phyloP scores from a whole-genome alignment of 2,888 invertebrate species.

The Bombyx huttoni region DNA sequence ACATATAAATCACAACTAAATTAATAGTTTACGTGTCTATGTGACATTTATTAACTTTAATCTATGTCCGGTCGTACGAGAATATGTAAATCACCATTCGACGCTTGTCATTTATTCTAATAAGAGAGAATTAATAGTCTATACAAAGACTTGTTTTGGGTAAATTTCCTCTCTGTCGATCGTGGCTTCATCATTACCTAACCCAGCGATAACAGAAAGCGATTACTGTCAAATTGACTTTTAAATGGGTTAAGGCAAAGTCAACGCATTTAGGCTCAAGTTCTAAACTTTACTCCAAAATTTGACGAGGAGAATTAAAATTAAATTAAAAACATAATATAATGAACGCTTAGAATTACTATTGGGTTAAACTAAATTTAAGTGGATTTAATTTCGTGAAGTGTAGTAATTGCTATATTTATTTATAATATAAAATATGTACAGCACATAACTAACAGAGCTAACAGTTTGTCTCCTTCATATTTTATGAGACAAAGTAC shows the following conservation, averaged over 20 bases:
- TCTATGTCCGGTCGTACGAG: constrained; percentile 12
- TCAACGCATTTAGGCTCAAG: not conserved
- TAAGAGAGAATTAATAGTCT: not conserved
- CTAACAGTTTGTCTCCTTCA: too few relatives aligned
- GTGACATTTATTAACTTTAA: constrained; percentile 20
- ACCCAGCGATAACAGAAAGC: not conserved
- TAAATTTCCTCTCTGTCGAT: not conserved
- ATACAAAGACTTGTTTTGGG: not conserved
- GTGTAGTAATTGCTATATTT: too few relatives aligned
- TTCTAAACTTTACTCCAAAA: not conserved
- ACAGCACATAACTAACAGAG: too few relatives aligned
- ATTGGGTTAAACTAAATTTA: not conserved
- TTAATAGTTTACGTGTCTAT: constrained; percentile 11
- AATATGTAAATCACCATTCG: constrained; percentile 18
- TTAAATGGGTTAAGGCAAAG: not conserved
- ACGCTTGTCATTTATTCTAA: constrained; percentile 1
- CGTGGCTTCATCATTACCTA: not conserved
- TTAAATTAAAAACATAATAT: not conserved
- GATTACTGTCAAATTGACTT: not conserved
- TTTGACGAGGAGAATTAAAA: not conserved
- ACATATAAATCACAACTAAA: not conserved
- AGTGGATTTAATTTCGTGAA: too few relatives aligned
- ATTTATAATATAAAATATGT: too few relatives aligned
- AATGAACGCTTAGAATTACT: not conserved
- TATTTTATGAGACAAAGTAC: too few relatives aligned